Evolutionary conservation across 2,797 vertebrate species (phyloP).

Genomic region (Sebastes matsubarae): DNA sequence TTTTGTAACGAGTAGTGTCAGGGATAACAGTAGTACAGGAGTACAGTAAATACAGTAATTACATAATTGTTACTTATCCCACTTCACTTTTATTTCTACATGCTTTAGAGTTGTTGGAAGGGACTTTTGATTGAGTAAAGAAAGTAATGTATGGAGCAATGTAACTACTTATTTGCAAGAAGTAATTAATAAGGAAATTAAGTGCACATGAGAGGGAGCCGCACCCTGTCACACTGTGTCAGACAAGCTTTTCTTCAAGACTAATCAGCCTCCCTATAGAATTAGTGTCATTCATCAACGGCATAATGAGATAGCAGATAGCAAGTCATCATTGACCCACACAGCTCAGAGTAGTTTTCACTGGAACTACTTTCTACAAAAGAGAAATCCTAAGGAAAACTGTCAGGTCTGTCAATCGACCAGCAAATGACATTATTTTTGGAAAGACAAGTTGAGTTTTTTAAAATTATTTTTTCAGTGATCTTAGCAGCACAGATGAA

Average conservation of each 20-base stretch:
- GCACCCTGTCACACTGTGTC: background rate
- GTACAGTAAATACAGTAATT: background rate
- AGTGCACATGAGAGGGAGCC: background rate
- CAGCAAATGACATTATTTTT: background rate
- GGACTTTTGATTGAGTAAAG: background rate
- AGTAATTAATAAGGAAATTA: background rate
- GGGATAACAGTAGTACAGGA: background rate
- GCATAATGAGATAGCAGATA: background rate
- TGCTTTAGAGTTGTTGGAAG: background rate
- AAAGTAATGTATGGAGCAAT: background rate
- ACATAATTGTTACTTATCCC: background rate
- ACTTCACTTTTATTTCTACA: background rate
- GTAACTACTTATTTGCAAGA: background rate
- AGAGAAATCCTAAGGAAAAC: background rate
- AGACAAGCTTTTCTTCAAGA: background rate
- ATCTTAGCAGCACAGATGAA: background rate
- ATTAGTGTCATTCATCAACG: constrained; percentile 1
- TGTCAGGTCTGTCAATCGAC: background rate
- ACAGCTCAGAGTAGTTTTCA: background rate
- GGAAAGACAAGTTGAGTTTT: background rate
- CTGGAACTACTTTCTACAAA: background rate
- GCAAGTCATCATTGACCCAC: background rate
- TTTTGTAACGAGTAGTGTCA: background rate
- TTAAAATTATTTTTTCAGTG: background rate
- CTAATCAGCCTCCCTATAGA: background rate